Evolutionary conservation across 2,797 vertebrate genomes (phyloP), one percentile per base, ranked within the genome.

Genomic region (Centroberyx gerrardi): DNA sequence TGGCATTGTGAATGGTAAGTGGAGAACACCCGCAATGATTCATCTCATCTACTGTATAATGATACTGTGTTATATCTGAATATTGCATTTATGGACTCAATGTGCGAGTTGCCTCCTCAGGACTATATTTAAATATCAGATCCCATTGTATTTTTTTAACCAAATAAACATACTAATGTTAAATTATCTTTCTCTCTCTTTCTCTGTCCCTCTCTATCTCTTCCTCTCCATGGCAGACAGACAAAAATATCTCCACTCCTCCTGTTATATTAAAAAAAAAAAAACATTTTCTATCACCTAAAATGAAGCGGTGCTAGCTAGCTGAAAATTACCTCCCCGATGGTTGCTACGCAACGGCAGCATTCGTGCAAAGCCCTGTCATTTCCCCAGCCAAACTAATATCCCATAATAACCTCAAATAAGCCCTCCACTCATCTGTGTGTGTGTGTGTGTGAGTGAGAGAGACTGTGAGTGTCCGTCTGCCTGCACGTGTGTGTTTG

Each of bases 321-420:
- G 82, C 88, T 92, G 92, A 91, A 94, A 94, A 95, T 93, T 84
- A 93, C 92, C 84, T 88, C 62, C 84, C 62, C 72, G 67, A 66
- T 48, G 87, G 94, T 93, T 93, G 93, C 94, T 89, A 93, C 81
- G 95, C 94, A 94, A 94, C 94, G 72, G 88, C 83, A 89, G 84
- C 86, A 83, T 87, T 73, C 31, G 61, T 84, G 86, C 86, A 90
- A 88, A 92, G 86, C 88, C 90, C 87, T 93, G 87, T 92, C 92
- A 95, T 94, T 94, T 93, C 87, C 88, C 88, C 84, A 94, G 87
- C 83, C 91, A 92, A 93, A 88, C 88, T 93, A 92, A 94, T 92
- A 93, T 94, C 91, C 92, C 89, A 92, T 90, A 92, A 93, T 91
- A 90, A 92, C 88, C 81, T 87, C 78, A 93, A 95, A 94, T 93